Conservation (phyloP, 1,140 invertebrate genomes). For the Sycophila sp. region DNA sequence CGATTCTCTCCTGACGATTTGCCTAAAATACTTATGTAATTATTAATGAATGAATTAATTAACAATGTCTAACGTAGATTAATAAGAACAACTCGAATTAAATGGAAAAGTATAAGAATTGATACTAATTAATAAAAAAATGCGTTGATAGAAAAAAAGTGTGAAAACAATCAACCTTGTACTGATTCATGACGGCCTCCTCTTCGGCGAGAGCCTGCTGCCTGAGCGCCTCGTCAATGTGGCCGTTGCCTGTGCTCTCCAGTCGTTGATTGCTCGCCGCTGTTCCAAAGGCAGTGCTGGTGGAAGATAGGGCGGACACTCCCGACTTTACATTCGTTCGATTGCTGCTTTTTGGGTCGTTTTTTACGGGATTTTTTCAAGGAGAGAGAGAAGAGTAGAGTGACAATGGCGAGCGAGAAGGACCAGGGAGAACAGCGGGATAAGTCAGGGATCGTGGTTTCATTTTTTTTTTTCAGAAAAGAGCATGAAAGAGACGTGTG, state of each 20-base stretch:
- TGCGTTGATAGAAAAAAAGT: background rate
- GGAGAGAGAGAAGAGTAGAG: constrained; percentile 37
- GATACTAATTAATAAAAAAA: too few relatives aligned
- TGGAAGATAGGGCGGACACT: constrained; percentile 88
- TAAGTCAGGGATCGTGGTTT: background rate
- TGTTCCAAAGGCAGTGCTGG: constrained; percentile 86
- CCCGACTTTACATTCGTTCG: constrained; percentile 89
- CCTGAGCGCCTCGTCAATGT: constrained; percentile 85
- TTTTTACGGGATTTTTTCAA: constrained; percentile 11
- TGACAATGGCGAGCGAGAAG: constrained; percentile 30
- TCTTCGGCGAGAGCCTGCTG: constrained; percentile 93
- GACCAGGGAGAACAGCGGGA: constrained; percentile 12
- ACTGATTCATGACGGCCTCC: constrained; percentile 93
- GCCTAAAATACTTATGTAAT: background rate
- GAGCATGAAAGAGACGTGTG: constrained; percentile 35
- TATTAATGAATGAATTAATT: background rate
- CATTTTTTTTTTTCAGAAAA: constrained; percentile 26
- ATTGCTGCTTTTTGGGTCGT: constrained; percentile 70
- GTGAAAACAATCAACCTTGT: constrained; percentile 77
- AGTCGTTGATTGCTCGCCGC: constrained; percentile 79
- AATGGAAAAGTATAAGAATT: background rate
- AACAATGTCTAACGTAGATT: background rate
- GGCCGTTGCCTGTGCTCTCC: constrained; percentile 75
- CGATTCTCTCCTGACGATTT: too few relatives aligned
- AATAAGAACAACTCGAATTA: constrained; percentile 1